Evolutionary conservation across 2,113 vertebrate genomes (phyloP).

Genomic region (Progne subis): DNA sequence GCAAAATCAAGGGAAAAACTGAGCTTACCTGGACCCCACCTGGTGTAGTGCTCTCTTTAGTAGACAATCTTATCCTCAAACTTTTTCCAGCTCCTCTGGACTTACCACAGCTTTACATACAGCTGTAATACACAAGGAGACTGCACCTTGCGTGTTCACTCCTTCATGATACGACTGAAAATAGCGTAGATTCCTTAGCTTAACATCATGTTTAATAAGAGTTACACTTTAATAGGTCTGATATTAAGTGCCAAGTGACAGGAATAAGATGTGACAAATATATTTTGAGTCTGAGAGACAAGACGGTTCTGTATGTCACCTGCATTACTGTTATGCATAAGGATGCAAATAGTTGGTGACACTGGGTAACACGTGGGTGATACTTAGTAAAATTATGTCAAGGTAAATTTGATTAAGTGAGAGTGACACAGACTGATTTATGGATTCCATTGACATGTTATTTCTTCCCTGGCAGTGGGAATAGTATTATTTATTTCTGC

Average conservation of each 20-base stretch:
- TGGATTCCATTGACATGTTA: not conserved
- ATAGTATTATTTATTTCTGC: slow-evolving; percentile 23
- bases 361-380: not conserved
- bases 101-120: not conserved
- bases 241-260: slow-evolving; percentile 11
- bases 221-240: not conserved
- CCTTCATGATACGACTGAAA: not conserved
- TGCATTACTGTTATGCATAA: slow-evolving; percentile 6
- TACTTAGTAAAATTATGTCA: slow-evolving; percentile 35
- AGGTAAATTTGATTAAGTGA: slow-evolving; percentile 50
- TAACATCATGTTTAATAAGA: not conserved
- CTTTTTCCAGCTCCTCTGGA: not conserved
- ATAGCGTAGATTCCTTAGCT: not conserved
- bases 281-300: not conserved
- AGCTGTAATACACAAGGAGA: not conserved
- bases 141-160: not conserved
- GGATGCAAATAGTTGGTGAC: slow-evolving; percentile 28
- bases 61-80: not conserved
- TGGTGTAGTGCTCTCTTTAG: not conserved
- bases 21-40: not conserved
- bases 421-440: slow-evolving; percentile 25
- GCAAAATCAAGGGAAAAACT: not conserved
- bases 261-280: slow-evolving; percentile 45
- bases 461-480: not conserved
- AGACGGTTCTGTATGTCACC: not conserved